A percentile compares a stretch with the other conserved stretches of the same genome.
These are phyloP conservation scores for Pogonus chalceus DNA, from an alignment of 1,140 invertebrate species.

Conservation along the genomic window DNA sequence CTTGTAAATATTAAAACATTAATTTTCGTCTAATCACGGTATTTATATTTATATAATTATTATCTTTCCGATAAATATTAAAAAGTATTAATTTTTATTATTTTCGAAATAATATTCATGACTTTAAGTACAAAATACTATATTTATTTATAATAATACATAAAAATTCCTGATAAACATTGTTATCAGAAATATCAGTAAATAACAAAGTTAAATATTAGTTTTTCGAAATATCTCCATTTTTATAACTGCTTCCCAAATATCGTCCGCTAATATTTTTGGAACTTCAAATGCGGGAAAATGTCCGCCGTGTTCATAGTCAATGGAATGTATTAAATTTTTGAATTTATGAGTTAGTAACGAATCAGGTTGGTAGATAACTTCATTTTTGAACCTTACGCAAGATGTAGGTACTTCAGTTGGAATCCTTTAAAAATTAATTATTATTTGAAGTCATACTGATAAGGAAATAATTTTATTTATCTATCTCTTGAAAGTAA, in stretches of 20 bases:
- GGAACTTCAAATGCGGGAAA: slow-evolving; percentile 78
- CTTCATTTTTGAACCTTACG: slow-evolving; percentile 53
- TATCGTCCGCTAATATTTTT: slow-evolving; percentile 53
- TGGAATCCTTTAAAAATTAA: slow-evolving; percentile 38
- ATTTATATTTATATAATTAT: no score
- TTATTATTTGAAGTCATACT: neutral
- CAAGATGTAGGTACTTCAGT: slow-evolving; percentile 52
- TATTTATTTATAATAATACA: no score
- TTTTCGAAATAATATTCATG: no score
- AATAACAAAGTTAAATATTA: no score
- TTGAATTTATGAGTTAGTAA: slow-evolving; percentile 46
- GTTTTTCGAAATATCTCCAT: no score
- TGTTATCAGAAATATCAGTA: no score
- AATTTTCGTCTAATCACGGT: neutral
- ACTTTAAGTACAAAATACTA: no score
- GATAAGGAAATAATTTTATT: neutral
- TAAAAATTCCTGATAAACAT: no score
- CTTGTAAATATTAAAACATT: no score
- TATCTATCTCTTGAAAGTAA: no score
- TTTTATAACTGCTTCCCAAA: slow-evolving; percentile 36
- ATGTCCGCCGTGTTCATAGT: slow-evolving; percentile 63
- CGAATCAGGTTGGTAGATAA: slow-evolving; percentile 46
- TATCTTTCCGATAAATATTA: no score
- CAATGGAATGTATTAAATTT: slow-evolving; percentile 53
- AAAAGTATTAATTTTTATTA: no score